A percentile compares a stretch with the other conserved stretches of the same genome.
These are phyloP conservation scores for Sylvilagus floridanus DNA, from an alignment of 2,797 vertebrate genomes.

Conservation along the genomic window DNA sequence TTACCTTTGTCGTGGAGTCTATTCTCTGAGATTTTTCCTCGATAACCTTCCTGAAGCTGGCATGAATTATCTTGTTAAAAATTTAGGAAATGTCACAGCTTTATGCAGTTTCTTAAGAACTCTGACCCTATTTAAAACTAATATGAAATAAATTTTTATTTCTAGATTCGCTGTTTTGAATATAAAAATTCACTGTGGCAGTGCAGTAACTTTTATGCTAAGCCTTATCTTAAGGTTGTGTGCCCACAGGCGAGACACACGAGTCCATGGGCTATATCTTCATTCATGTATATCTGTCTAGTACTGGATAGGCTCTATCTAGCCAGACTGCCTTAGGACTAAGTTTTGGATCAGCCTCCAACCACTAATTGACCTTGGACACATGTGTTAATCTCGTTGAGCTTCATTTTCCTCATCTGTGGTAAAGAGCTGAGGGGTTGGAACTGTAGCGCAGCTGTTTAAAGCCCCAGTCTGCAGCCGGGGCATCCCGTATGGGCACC, in stretches of 20 bases:
- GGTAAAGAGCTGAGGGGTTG: background rate
- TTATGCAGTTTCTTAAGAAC: constrained; percentile 27
- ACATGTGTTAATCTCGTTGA: background rate
- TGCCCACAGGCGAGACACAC: background rate
- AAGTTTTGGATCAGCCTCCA: background rate
- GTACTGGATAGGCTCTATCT: background rate
- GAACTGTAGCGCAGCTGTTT: no score
- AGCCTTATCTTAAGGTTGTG: background rate
- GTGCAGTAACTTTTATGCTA: background rate
- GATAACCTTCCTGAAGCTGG: constrained; percentile 22
- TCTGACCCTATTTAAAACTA: constrained; percentile 59
- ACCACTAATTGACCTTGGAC: background rate
- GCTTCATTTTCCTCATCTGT: constrained; percentile 14
- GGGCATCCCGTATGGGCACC: no score
- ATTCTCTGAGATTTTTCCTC: constrained; percentile 52
- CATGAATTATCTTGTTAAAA: constrained; percentile 62
- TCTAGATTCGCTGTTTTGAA: constrained; percentile 37
- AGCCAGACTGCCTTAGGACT: background rate
- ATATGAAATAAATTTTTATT: constrained; percentile 56
- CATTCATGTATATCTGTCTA: background rate
- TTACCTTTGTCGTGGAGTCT: constrained; percentile 10
- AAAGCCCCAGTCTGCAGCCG: no score
- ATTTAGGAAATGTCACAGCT: constrained; percentile 41
- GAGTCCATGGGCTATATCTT: background rate
- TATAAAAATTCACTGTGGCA: background rate